Evolutionary conservation across 2,797 vertebrate genomes (phyloP).

Genomic region (Vultur gryphus): DNA sequence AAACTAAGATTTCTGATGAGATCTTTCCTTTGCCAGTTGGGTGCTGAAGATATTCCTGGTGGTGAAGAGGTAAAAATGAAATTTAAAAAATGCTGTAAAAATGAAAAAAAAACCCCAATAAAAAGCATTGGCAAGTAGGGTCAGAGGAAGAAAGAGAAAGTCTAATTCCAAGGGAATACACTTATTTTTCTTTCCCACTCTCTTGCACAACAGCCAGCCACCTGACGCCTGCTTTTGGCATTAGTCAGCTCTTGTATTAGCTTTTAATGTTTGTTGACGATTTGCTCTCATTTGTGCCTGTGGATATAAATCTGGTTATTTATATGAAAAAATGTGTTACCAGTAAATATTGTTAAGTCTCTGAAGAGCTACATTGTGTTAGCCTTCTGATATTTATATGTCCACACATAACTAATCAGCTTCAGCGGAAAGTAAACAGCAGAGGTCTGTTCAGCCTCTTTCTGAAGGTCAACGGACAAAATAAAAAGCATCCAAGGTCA

Average conservation of each 20-base stretch:
- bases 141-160: neutral
- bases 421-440: slow-evolving; percentile 41
- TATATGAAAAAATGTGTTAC: slow-evolving; percentile 14
- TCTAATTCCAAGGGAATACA: neutral
- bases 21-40: neutral
- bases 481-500: slow-evolving; percentile 34
- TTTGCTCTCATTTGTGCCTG: slow-evolving; percentile 29
- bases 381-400: slow-evolving; percentile 50
- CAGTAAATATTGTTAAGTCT: slow-evolving; percentile 31
- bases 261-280: neutral
- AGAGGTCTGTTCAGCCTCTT: slow-evolving; percentile 1
- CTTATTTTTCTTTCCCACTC: neutral
- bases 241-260: neutral
- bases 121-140: neutral
- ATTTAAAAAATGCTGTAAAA: neutral
- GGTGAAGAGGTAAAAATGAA: neutral
- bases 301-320: slow-evolving; percentile 47
- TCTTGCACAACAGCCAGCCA: neutral
- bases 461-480: slow-evolving; percentile 40
- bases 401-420: slow-evolving; percentile 19
- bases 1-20: neutral
- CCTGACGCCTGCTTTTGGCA: neutral
- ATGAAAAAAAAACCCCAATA: neutral
- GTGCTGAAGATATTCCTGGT: neutral
- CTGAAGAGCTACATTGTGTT: slow-evolving; percentile 17